Conservation (phyloP, 2,797 vertebrate species). For the Momotus momota region DNA sequence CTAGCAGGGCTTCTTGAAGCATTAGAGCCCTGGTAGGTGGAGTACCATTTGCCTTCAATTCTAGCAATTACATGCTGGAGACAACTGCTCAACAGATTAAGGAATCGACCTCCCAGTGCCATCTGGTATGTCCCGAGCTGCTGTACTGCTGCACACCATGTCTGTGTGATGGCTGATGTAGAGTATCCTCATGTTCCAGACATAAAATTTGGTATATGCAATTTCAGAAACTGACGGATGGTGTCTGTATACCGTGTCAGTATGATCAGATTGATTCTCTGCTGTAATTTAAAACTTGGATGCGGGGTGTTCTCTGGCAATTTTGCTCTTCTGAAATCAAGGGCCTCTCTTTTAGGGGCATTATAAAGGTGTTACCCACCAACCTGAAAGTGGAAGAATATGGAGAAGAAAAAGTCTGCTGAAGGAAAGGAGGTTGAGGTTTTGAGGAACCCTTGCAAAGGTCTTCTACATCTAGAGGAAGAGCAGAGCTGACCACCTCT, state of each 20-base stretch:
- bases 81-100: constrained; percentile 24
- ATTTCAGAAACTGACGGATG: background rate
- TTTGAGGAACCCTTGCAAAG: background rate
- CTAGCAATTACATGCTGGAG: background rate
- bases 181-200: background rate
- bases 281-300: background rate
- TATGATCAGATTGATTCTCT: background rate
- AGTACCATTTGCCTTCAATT: background rate
- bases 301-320: background rate
- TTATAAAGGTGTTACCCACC: background rate
- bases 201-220: background rate
- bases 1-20: background rate
- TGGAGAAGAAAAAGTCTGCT: background rate
- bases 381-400: background rate
- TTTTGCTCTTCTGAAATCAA: background rate
- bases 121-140: constrained; percentile 3
- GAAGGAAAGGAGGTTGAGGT: background rate
- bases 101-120: background rate
- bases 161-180: background rate
- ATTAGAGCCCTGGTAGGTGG: background rate
- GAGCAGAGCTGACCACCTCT: background rate
- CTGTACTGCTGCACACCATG: background rate
- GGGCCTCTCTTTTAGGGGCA: background rate
- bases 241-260: background rate
- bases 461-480: background rate